Evolutionary conservation across 2,797 vertebrate species (phyloP).

Genomic region (Sardinella longiceps): DNA sequence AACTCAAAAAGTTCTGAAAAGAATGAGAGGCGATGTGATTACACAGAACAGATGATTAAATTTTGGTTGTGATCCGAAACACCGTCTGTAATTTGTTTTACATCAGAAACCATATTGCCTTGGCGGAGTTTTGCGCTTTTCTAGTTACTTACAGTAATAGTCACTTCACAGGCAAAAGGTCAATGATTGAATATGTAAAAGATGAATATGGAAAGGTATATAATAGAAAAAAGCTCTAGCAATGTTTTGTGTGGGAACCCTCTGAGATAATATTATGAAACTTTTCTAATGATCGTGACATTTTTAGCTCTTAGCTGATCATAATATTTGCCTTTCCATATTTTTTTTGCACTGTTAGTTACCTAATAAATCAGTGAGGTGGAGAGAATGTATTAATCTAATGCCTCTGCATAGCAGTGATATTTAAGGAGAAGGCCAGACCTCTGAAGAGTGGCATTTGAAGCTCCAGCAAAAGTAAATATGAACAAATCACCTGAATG

Average conservation of each 20-base stretch:
- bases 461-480: background rate
- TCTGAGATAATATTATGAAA: background rate
- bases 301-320: background rate
- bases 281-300: background rate
- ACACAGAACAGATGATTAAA: no score
- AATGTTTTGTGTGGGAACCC: background rate
- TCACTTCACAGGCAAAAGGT: no score
- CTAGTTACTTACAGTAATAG: no score
- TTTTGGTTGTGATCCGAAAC: no score
- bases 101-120: no score
- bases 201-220: no score
- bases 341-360: background rate
- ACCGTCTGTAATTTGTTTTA: no score
- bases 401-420: background rate
- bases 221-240: no score
- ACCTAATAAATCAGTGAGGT: background rate
- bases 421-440: background rate
- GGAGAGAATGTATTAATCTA: background rate
- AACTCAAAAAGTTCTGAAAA: no score
- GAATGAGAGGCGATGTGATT: no score
- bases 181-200: no score
- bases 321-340: background rate
- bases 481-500: background rate
- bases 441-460: conserved; percentile 8
- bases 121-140: no score